Base-by-base conservation (phyloP, 64 coral and sea anemone species). In the Stichodactyla helianthus region DNA sequence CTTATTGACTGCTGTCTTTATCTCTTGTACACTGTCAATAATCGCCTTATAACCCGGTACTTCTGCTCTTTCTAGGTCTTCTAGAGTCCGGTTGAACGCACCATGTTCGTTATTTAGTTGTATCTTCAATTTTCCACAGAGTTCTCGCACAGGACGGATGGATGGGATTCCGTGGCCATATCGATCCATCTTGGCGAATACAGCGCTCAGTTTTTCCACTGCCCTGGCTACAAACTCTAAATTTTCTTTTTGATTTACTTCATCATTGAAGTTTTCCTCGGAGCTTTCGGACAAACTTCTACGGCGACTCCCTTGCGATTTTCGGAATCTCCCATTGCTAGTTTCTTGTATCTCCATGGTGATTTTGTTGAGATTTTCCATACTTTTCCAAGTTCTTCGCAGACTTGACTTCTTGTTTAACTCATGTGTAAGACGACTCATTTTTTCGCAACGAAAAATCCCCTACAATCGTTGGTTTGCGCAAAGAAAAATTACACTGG, bases 111-210 rank as follows among this genome's bases (percentile, higher is more conserved):
- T 89, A 20, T 92, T 92, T 10, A 99, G 56, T 52, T 99, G 93
- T 26, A 90, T 54, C 26, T 87, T 95, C 44, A 99, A 67, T 54
- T 92, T 92, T 6, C 93, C 90, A 81, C 93, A 92, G 27, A 99
- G 86, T 77, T 99, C 97, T 15, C 97, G 90, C 18, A 95, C 88
- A 5, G 97, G 81, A 16, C 97, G 85, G 55, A 95, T 92, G 22
- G 87, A 99, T 6, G 97, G 97, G 0, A 99, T 85, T 7, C 93
- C 97, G 15, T 95, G 90, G 19, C 97, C 93, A 62, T 99, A 99
- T 0, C 97, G 88, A 68, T 99, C 97, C 18, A 99, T 77, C 17
- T 85, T 78, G 35, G 82, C 90, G 52, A 94, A 99, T 31, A 91
- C 86, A 57, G 89, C 71, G 53, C 83, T 90, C 4, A 97, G 54